These are phyloP conservation scores for Fistularia commersonii DNA, from an alignment of 2,797 vertebrate species.

Conservation along the genomic window DNA sequence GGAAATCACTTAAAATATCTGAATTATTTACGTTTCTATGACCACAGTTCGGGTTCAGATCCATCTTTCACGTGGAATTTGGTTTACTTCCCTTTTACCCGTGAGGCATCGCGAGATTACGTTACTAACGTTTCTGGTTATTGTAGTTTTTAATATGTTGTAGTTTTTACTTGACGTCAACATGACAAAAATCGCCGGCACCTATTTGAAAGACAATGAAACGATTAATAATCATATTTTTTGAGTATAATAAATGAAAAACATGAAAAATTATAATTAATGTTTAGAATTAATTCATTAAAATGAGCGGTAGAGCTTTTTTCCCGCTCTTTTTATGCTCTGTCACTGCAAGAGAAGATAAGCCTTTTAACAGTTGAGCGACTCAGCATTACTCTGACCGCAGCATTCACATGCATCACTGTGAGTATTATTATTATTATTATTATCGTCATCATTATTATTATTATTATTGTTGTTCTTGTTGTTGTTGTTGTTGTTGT, in stretches of 20 bases:
- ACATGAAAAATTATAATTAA: neutral
- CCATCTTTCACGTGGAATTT: slow-evolving; percentile 37
- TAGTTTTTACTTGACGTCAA: neutral
- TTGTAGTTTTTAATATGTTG: slow-evolving; percentile 30
- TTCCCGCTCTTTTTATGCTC: slow-evolving; percentile 60
- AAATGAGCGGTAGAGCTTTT: neutral
- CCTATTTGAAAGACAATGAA: too few relatives aligned
- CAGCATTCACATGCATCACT: neutral
- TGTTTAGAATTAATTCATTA: neutral
- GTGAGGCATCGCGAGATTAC: slow-evolving; percentile 5
- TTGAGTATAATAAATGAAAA: too few relatives aligned
- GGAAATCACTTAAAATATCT: slow-evolving; percentile 51
- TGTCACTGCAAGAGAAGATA: slow-evolving; percentile 56
- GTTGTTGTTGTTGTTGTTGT: neutral
- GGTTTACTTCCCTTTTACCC: slow-evolving; percentile 52
- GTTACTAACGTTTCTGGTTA: slow-evolving; percentile 10
- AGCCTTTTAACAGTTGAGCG: slow-evolving; percentile 44
- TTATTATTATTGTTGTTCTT: too few relatives aligned
- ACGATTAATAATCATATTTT: too few relatives aligned
- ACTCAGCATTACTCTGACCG: slow-evolving; percentile 28
- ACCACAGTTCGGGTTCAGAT: too few relatives aligned
- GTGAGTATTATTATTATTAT: slow-evolving; percentile 4
- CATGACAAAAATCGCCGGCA: too few relatives aligned
- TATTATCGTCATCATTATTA: neutral
- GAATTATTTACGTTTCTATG: neutral